Evolutionary conservation across 2,113 vertebrate species (phyloP), one percentile per base, ranked within the genome.

Genomic region (Chionis minor): DNA sequence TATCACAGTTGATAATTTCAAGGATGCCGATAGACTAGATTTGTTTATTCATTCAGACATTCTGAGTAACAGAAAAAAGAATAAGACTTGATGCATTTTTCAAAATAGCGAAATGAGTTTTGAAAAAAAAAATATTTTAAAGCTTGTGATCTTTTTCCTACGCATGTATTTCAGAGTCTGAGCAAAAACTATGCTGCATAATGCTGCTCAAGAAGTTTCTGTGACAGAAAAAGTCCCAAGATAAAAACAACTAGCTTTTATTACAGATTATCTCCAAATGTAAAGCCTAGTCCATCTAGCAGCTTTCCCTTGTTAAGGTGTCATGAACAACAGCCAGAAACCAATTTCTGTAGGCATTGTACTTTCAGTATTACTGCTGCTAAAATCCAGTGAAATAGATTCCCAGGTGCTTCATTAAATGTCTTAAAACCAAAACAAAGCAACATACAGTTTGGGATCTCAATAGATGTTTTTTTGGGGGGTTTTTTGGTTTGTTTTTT

Each of bases 361-460:
- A 35, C 9, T 80, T 88, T 91, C 45, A 26, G 49, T 49, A 47
- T 30, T 71, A 55, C 22, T 24, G 4, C 20, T 93, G 55, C 6
- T 74, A 95, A 94, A 94, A 84, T 75, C 51, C 80, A 66, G 3
- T 75, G 16, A 89, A 97, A 65, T 54, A 87, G 24, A 13, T 75
- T 71, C 88, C 6, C 77, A 42, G 20, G n/a, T 88, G 49, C 59
- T 92, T 96, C 32, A 55, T 94, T 91, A 91, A 49, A 81, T 85
- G 19, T 79, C 56, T 67, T 59, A 12, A 86, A 90, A 79, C 2
- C 47, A 13, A 86, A 88, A 12, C 24, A 95, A 67, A 42, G 19
- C 47, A 61, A 22, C 32, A 4, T 56, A 21, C 23, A 65, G 35
- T 33, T 69, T 71, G 52, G 30, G 9, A 42, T 81, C 22, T 93